Evolutionary conservation across 2,888 invertebrate genomes (phyloP).

Genomic region (Andrena bucephala): DNA sequence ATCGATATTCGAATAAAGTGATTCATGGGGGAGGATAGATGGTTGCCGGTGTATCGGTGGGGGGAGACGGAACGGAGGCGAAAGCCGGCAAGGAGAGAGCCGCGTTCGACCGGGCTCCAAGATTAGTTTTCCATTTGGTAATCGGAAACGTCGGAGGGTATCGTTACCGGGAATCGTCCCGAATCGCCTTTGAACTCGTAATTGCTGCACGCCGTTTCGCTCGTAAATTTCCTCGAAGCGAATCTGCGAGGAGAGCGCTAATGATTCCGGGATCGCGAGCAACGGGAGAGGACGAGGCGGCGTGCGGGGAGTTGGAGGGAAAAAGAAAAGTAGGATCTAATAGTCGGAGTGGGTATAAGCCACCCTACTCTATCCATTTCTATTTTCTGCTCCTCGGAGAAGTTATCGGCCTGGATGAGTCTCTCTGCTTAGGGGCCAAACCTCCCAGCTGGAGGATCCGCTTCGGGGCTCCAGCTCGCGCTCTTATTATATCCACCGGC

Average conservation of each 20-base stretch:
- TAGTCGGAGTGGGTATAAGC: conserved; percentile 32
- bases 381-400: conserved; percentile 73
- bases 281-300: not conserved
- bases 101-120: not conserved
- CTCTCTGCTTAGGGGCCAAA: conserved; percentile 35
- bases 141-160: conserved; percentile 5
- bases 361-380: conserved; percentile 75
- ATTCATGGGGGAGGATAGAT: conserved; percentile 3
- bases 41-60: not conserved
- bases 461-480: conserved; percentile 6
- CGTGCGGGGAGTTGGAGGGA: not conserved
- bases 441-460: conserved; percentile 6
- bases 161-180: conserved; percentile 25
- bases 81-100: not conserved
- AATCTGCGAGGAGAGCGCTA: conserved; percentile 35
- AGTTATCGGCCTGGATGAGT: conserved; percentile 65
- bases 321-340: conserved; percentile 19
- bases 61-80: not conserved
- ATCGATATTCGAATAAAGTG: conserved; percentile 40
- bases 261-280: conserved; percentile 36
- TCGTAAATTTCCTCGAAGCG: conserved; percentile 40
- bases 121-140: conserved; percentile 21
- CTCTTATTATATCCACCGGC: conserved; percentile 76
- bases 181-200: conserved; percentile 29
- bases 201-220: conserved; percentile 23